These are phyloP conservation scores for Chunga burmeisteri DNA, from an alignment of 2,113 vertebrate genomes.

Conservation along the genomic window DNA sequence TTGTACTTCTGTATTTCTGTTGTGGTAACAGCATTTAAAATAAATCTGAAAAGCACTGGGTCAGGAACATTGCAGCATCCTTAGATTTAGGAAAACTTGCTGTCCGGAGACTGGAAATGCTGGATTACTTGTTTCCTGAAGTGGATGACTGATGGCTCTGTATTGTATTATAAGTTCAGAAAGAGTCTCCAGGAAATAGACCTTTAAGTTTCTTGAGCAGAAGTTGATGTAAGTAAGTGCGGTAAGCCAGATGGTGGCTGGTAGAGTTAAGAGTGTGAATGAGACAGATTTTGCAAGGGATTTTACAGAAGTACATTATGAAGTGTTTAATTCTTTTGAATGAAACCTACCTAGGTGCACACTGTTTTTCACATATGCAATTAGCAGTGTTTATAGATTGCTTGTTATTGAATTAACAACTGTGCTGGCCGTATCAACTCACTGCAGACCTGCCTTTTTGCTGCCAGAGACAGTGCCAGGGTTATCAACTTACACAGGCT, in stretches of 20 bases:
- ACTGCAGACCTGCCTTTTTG: constrained; percentile 77
- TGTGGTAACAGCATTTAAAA: background rate
- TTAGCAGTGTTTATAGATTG: constrained; percentile 81
- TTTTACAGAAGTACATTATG: background rate
- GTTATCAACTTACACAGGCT: constrained; percentile 83
- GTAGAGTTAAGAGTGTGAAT: background rate
- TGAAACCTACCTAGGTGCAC: constrained; percentile 52
- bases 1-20: background rate
- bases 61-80: background rate
- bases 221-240: background rate
- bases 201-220: background rate
- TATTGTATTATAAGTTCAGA: background rate
- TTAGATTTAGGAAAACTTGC: background rate
- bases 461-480: constrained; percentile 78
- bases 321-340: background rate
- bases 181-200: constrained; percentile 30
- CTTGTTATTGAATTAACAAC: constrained; percentile 75
- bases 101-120: constrained; percentile 4
- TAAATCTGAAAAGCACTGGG: background rate
- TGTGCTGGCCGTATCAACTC: constrained; percentile 73
- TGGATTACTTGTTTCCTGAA: constrained; percentile 40
- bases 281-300: background rate
- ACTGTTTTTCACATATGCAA: constrained; percentile 69
- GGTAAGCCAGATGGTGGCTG: background rate
- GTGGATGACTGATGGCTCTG: constrained; percentile 37